Conservation (phyloP, 1,140 invertebrate genomes). For the Thaumetopoea pityocampa region DNA sequence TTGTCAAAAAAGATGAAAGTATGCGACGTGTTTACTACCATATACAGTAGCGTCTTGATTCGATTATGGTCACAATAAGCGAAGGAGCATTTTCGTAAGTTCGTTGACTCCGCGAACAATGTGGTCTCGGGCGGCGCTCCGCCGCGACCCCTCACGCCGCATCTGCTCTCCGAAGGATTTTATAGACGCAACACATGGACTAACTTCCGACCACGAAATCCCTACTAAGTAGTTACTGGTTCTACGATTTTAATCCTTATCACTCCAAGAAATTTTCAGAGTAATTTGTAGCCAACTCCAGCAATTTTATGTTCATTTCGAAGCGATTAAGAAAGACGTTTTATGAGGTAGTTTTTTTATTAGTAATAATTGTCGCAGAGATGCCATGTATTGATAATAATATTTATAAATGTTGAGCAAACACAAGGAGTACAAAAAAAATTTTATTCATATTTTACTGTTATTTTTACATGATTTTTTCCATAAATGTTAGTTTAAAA, state of each 20-base stretch:
- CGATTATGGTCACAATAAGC: constrained; percentile 70
- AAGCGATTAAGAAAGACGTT: too few relatives aligned
- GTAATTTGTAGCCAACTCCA: too few relatives aligned
- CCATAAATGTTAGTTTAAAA: too few relatives aligned
- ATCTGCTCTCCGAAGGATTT: constrained; percentile 60
- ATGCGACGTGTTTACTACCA: constrained; percentile 51
- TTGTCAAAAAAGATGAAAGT: constrained; percentile 48
- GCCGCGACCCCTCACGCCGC: constrained; percentile 43
- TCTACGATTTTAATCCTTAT: background rate
- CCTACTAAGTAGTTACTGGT: constrained; percentile 11
- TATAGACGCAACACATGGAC: constrained; percentile 48
- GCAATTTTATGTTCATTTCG: too few relatives aligned
- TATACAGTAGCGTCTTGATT: constrained; percentile 58
- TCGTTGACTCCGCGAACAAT: constrained; percentile 70
- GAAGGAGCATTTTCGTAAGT: constrained; percentile 69
- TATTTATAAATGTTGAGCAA: too few relatives aligned
- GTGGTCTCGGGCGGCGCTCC: constrained; percentile 39
- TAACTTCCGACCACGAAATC: constrained; percentile 35
- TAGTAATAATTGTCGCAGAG: too few relatives aligned
- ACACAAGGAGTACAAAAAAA: too few relatives aligned
- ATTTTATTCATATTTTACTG: too few relatives aligned
- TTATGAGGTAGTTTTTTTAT: too few relatives aligned
- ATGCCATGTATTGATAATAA: too few relatives aligned
- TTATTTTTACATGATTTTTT: too few relatives aligned
- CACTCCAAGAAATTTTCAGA: too few relatives aligned